A percentile compares a stretch with the other conserved stretches of the same genome.
These are phyloP conservation scores for Perithous albicinctus DNA, from an alignment of 2,888 invertebrate species.

Conservation along the genomic window DNA sequence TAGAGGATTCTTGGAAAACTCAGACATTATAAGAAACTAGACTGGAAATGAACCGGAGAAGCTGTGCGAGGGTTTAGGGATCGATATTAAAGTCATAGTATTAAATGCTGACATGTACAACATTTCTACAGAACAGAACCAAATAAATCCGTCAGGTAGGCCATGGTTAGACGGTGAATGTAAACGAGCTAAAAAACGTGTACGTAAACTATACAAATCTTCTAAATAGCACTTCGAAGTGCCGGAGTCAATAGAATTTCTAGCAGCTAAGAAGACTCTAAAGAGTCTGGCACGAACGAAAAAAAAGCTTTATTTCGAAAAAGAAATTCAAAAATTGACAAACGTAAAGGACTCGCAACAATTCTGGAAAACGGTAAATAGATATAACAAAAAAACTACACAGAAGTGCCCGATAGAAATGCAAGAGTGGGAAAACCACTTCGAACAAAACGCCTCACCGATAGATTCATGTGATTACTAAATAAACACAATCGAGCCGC, in stretches of 20 bases:
- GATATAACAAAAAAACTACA: neutral
- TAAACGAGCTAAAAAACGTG: neutral
- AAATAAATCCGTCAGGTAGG: neutral
- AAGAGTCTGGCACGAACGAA: neutral
- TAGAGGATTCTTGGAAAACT: neutral
- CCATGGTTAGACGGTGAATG: neutral
- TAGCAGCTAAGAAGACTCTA: neutral
- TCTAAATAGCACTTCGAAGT: neutral
- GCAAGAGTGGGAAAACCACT: neutral
- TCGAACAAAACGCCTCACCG: neutral
- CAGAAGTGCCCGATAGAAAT: conserved; percentile 4
- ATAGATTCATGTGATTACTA: neutral
- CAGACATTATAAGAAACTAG: neutral
- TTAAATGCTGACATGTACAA: neutral
- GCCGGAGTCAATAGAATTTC: neutral
- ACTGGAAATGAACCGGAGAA: neutral
- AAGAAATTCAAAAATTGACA: neutral
- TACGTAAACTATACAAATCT: neutral
- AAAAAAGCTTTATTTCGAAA: conserved; percentile 5
- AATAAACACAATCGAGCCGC: conserved; percentile 14
- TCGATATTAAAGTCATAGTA: neutral
- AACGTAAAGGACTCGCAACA: conserved; percentile 2
- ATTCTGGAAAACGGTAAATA: neutral
- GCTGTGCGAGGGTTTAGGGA: neutral
- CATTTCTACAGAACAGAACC: neutral